Conservation (phyloP, 2,113 vertebrate species). For the Australoheros scitulus region DNA sequence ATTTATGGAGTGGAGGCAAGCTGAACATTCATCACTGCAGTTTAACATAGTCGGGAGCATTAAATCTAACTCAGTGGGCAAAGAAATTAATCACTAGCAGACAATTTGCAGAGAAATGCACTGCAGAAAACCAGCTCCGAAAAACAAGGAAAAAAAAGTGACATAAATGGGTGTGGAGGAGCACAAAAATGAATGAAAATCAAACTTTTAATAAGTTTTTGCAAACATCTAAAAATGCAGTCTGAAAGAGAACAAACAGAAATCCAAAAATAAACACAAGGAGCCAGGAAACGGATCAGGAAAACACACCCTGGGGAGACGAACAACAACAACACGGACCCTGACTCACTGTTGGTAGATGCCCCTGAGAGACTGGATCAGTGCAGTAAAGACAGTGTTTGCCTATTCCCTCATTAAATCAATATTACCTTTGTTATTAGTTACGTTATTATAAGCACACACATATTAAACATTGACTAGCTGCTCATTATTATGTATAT, state of each 20-base stretch:
- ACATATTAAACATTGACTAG: no score
- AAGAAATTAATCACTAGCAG: slow-evolving; percentile 43
- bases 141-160: not conserved
- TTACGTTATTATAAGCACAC: no score
- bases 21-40: slow-evolving; percentile 37
- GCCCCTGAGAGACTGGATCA: no score
- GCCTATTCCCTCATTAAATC: no score
- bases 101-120: slow-evolving; percentile 9
- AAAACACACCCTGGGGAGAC: not conserved
- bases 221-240: not conserved
- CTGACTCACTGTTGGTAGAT: no score
- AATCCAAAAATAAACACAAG: not conserved
- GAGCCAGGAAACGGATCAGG: not conserved
- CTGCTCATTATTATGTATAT: no score
- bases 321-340: not conserved
- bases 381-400: no score
- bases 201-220: not conserved
- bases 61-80: slow-evolving; percentile 30
- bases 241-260: not conserved
- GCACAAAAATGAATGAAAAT: not conserved
- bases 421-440: no score
- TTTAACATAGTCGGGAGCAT: slow-evolving; percentile 39
- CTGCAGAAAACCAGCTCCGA: not conserved
- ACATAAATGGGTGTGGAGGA: not conserved
- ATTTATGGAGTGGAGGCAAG: slow-evolving; percentile 26